phyloP scores from a whole-genome alignment of 2,113 vertebrate species.

The Ophiodon elongatus region DNA sequence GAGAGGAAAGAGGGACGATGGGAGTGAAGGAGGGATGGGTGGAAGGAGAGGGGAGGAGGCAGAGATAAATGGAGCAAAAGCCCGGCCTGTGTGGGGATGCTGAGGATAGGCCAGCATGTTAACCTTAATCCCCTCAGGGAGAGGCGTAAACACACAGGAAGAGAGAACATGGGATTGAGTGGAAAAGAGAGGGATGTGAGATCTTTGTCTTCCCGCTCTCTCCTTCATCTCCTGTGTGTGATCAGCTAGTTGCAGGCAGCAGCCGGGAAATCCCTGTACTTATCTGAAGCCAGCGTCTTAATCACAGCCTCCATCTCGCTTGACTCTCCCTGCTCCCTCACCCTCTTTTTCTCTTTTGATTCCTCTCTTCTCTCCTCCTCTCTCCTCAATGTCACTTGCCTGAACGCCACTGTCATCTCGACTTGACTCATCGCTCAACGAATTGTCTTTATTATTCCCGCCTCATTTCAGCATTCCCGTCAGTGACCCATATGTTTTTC shows the following conservation, averaged over 20 bases:
- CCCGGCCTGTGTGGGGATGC: slow-evolving; percentile 44
- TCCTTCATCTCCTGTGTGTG: slow-evolving; percentile 71
- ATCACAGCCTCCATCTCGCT: slow-evolving; percentile 76
- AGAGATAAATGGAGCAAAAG: slow-evolving; percentile 60
- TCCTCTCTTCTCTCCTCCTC: slow-evolving; percentile 44
- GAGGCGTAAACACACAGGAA: slow-evolving; percentile 60
- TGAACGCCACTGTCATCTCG: slow-evolving; percentile 4
- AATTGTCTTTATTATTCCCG: slow-evolving; percentile 42
- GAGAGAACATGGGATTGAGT: slow-evolving; percentile 67
- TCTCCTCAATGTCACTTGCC: slow-evolving; percentile 42
- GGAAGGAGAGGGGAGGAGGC: slow-evolving; percentile 26
- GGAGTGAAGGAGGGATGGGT: slow-evolving; percentile 29
- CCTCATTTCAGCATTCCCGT: slow-evolving; percentile 36
- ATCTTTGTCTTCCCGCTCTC: slow-evolving; percentile 72
- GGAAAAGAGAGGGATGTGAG: slow-evolving; percentile 68
- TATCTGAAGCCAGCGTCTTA: slow-evolving; percentile 67
- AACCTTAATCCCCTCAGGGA: slow-evolving; percentile 77
- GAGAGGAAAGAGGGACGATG: slow-evolving; percentile 60
- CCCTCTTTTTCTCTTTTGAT: slow-evolving; percentile 29
- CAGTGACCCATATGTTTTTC: slow-evolving; percentile 44
- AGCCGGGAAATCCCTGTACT: slow-evolving; percentile 72
- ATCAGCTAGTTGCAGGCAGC: slow-evolving; percentile 67
- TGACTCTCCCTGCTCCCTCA: slow-evolving; percentile 56
- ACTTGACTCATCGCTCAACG: slow-evolving; percentile 53
- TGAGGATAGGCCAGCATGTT: slow-evolving; percentile 71